Evolutionary conservation across 2,888 invertebrate genomes (phyloP).

Genomic region (Meteorus colon): DNA sequence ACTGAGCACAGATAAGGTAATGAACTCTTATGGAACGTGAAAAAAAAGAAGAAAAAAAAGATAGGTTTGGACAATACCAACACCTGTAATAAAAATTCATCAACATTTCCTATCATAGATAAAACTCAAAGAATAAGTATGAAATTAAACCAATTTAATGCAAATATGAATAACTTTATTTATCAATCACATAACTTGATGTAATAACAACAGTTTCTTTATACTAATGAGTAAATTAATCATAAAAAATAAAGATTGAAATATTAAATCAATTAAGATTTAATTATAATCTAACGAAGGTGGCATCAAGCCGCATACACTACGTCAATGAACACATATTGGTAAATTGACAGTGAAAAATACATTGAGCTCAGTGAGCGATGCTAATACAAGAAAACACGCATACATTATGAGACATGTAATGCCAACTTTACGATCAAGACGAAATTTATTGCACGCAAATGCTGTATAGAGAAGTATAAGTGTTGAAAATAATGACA

Average conservation of each 20-base stretch:
- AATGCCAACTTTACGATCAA: conserved; percentile 83
- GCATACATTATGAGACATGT: conserved; percentile 81
- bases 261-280: conserved; percentile 8
- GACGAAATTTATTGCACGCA: conserved; percentile 79
- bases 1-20: not conserved
- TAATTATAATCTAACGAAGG: not conserved
- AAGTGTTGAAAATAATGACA: conserved; percentile 83
- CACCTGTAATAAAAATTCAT: not conserved
- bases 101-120: conserved; percentile 1
- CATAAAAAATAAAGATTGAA: not conserved
- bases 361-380: conserved; percentile 84
- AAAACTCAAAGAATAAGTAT: not conserved
- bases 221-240: not conserved
- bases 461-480: conserved; percentile 81
- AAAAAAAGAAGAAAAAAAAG: not conserved
- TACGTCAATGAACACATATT: conserved; percentile 77
- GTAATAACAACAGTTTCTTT: not conserved
- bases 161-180: not conserved
- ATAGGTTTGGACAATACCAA: not conserved
- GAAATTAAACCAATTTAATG: no score
- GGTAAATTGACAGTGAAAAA: conserved; percentile 85
- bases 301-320: conserved; percentile 32
- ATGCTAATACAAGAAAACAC: conserved; percentile 80
- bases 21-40: not conserved
- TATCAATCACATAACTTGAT: not conserved